These are phyloP conservation scores for Semnopithecus entellus DNA, from an alignment of 2,113 vertebrate species.

Conservation along the genomic window DNA sequence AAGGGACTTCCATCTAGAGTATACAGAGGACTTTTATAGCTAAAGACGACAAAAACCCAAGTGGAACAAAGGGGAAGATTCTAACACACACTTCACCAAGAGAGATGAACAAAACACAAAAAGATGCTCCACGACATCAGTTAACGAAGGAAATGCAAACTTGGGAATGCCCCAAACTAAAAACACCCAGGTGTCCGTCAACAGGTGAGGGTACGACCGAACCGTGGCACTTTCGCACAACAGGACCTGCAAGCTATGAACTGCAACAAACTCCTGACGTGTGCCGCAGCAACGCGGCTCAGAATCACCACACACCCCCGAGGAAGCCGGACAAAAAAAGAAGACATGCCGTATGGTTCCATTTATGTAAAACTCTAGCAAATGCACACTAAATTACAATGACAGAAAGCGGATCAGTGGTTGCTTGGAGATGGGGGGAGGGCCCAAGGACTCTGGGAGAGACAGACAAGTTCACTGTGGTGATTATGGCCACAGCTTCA, in stretches of 20 bases:
- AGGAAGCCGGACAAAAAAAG: accelerated
- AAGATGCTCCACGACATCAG: background rate
- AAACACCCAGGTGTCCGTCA: accelerated
- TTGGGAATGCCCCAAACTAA: background rate
- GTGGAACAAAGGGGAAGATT: background rate
- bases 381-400: accelerated
- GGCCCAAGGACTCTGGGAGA: background rate
- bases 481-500: background rate
- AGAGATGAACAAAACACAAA: background rate
- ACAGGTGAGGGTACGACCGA: accelerated
- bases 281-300: accelerated
- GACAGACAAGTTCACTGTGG: accelerated
- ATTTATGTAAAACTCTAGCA: too few relatives aligned
- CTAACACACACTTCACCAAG: background rate
- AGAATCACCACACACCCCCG: accelerated
- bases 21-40: background rate
- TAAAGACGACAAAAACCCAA: background rate
- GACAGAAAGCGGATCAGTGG: too few relatives aligned
- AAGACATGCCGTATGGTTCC: accelerated
- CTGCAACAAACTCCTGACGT: accelerated
- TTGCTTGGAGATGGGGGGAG: background rate
- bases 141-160: background rate
- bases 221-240: accelerated
- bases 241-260: accelerated
- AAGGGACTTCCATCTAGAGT: too few relatives aligned